Percentiles rank a stretch among this genome's conserved stretches.
Conservation (phyloP, 2,113 vertebrate genomes). For the Malurus cyaneus region DNA sequence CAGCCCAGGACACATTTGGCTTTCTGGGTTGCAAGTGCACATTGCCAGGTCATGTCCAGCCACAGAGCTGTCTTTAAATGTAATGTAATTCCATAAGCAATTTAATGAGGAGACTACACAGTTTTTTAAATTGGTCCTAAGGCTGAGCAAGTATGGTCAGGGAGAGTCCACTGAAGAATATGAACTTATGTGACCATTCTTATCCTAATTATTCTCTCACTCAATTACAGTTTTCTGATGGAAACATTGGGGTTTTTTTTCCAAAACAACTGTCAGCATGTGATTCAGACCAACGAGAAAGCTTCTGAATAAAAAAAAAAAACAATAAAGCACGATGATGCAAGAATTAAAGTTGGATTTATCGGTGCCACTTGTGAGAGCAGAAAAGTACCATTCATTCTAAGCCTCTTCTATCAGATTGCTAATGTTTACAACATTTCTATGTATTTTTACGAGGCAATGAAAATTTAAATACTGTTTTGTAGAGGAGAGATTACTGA, state of each 20-base stretch:
- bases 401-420: slow-evolving; percentile 67
- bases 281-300: neutral
- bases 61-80: neutral
- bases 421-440: slow-evolving; percentile 49
- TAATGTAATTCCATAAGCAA: neutral
- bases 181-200: neutral
- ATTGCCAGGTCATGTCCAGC: neutral
- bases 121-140: neutral
- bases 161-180: neutral
- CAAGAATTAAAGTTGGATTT: slow-evolving; percentile 44
- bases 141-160: neutral
- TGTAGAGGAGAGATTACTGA: neutral
- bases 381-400: slow-evolving; percentile 47
- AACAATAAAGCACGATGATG: neutral
- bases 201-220: neutral
- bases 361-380: slow-evolving; percentile 60
- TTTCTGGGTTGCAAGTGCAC: neutral
- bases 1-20: neutral
- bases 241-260: neutral
- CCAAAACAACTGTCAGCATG: neutral
- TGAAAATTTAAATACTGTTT: neutral
- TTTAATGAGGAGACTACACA: neutral
- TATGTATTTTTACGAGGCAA: slow-evolving; percentile 65
- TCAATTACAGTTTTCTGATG: neutral
- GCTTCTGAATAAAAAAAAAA: neutral